Base-by-base conservation (phyloP, 2,797 vertebrate species). In the Mionectes olivaceus region DNA sequence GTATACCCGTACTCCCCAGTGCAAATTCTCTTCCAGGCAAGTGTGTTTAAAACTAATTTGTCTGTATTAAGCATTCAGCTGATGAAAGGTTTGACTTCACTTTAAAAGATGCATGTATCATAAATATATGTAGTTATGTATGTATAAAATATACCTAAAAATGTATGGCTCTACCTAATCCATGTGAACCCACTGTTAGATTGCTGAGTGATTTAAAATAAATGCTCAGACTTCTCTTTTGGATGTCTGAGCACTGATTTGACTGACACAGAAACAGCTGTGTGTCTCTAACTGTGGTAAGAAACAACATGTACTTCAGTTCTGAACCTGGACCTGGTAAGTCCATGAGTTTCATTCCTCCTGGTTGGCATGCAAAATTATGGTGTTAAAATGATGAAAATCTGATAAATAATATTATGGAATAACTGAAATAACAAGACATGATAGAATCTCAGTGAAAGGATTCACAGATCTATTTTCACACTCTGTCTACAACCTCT, bases 21-120 rank as follows among this genome's bases (percentile, higher is more conserved):
- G 89, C 76, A 90, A 88, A 81, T 95, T 96, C 37, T 89, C 77
- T 96, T 89, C 95, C 52, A 95, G 75, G 87, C 55, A 95, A 89
- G 57, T 46, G 33, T 88, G 69, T 82, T 94, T 94, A 75, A 88
- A 94, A 83, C 59, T 59, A 84, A 81, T 84, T 74, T 33, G 47
- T 89, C 33, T 50, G 7, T 61, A 33, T 95, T 89, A 95, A 89
- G 37, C 55, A 70, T 55, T 90, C 73, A 76, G 35, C 50, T 89
- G 64, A 69, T 75, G 68, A 91, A 28, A 73, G 33, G 19, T 75
- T 84, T 82, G 79, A 87, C 46, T 77, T 80, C 61, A 25, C 52
- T 75, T 93, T 59, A 41, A 79, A 64, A 73, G 16, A 57, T 43
- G 15, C 7, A 17, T 35, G 13, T 46, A 49, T 63, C 46, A n/a